Evolutionary conservation across 2,113 vertebrate genomes (phyloP).

Genomic region (Stegastes partitus): DNA sequence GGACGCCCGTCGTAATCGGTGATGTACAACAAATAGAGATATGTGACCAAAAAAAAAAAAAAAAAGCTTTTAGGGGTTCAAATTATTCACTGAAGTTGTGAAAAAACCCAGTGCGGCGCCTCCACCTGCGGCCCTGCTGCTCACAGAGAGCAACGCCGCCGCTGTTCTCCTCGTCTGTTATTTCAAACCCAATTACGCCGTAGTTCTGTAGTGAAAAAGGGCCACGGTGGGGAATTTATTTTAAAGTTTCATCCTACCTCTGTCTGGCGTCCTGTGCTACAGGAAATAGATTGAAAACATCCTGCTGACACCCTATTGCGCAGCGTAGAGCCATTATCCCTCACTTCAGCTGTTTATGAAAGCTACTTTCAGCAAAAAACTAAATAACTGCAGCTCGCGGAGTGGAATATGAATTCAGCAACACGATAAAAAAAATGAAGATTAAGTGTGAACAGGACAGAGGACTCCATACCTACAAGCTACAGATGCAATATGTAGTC

Average conservation of each 20-base stretch:
- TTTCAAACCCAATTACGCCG: slow-evolving; percentile 31
- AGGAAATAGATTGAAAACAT: slow-evolving; percentile 19
- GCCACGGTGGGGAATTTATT: neutral
- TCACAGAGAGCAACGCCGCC: slow-evolving; percentile 3
- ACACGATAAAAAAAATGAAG: neutral
- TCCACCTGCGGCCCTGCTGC: neutral
- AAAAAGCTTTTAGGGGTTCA: too few relatives aligned
- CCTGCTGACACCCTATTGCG: slow-evolving; percentile 3
- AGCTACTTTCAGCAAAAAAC: neutral
- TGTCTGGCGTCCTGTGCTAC: neutral
- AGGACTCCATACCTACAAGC: neutral
- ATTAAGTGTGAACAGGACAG: slow-evolving; percentile 4
- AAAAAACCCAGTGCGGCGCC: too few relatives aligned
- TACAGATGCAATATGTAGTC: too few relatives aligned
- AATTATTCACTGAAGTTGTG: too few relatives aligned
- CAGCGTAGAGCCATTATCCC: slow-evolving; percentile 20
- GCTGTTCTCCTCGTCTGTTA: neutral
- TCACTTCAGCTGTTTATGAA: slow-evolving; percentile 14
- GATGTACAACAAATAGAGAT: too few relatives aligned
- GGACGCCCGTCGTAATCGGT: too few relatives aligned
- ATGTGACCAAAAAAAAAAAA: too few relatives aligned
- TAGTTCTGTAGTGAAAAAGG: neutral
- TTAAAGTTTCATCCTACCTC: slow-evolving; percentile 3
- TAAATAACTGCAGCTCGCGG: too few relatives aligned
- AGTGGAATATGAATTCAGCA: neutral